Conservation (phyloP, 2,797 vertebrate genomes). For the Anisognathus igniventris region DNA sequence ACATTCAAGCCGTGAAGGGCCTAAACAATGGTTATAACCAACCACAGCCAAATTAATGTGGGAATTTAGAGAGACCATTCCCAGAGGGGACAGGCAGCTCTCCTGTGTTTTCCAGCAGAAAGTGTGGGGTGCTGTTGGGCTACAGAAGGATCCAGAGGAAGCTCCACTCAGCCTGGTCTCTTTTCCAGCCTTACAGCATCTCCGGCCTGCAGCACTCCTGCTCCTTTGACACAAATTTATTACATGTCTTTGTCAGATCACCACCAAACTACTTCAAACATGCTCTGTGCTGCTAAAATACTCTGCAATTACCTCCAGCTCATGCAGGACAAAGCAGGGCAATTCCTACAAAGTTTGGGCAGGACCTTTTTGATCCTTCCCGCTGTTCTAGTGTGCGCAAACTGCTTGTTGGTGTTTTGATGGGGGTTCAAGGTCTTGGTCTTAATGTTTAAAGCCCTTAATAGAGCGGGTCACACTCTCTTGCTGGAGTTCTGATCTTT, state of each 20-base stretch:
- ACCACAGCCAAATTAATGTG: background rate
- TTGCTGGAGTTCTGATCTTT: constrained; percentile 39
- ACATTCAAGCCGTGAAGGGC: accelerated
- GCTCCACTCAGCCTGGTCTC: background rate
- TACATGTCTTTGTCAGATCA: background rate
- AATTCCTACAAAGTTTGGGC: background rate
- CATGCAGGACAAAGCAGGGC: background rate
- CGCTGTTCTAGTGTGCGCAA: background rate
- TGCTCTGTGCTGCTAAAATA: background rate
- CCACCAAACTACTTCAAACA: background rate
- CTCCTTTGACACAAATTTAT: background rate
- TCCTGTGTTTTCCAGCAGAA: background rate
- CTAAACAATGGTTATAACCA: background rate
- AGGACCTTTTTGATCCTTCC: background rate
- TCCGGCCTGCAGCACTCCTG: background rate
- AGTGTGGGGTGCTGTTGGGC: background rate
- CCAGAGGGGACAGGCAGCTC: background rate
- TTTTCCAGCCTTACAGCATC: background rate
- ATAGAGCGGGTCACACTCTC: constrained; percentile 12
- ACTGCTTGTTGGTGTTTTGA: constrained; percentile 27
- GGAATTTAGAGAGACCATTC: background rate
- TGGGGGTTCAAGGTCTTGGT: constrained; percentile 11
- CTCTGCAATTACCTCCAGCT: background rate
- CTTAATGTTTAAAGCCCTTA: constrained; percentile 20
- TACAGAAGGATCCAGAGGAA: background rate